These are phyloP conservation scores for Mesorhabditis spiculigera DNA, from an alignment of 2,888 invertebrate genomes.

Conservation along the genomic window DNA sequence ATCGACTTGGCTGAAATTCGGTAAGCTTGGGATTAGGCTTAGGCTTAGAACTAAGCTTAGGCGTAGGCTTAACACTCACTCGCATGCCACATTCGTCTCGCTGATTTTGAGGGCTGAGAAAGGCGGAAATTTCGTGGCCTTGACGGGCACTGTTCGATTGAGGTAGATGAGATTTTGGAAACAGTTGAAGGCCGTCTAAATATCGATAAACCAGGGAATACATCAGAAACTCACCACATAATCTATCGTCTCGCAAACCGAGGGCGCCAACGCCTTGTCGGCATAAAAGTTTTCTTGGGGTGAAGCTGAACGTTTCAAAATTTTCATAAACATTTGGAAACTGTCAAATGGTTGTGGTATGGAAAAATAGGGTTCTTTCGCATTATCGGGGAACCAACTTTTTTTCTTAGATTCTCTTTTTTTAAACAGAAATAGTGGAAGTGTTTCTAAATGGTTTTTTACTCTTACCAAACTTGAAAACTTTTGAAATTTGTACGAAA, in stretches of 20 bases:
- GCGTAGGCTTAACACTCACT: background rate
- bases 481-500: background rate
- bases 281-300: background rate
- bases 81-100: background rate
- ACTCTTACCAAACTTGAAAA: background rate
- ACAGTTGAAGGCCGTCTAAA: conserved; percentile 3
- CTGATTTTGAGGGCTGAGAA: background rate
- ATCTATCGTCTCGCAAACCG: background rate
- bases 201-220: background rate
- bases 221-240: background rate
- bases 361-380: too few species aligned
- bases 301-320: background rate
- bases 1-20: background rate
- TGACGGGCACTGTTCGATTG: background rate
- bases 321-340: too few species aligned
- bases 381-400: too few species aligned
- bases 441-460: background rate
- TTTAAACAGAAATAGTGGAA: too few species aligned
- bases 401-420: too few species aligned
- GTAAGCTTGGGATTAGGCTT: background rate
- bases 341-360: too few species aligned
- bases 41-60: background rate
- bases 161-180: background rate
- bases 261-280: background rate
- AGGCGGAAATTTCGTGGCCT: background rate